Conservation (phyloP, 2,888 invertebrate species). For the Heteromyza rotundicornis region DNA sequence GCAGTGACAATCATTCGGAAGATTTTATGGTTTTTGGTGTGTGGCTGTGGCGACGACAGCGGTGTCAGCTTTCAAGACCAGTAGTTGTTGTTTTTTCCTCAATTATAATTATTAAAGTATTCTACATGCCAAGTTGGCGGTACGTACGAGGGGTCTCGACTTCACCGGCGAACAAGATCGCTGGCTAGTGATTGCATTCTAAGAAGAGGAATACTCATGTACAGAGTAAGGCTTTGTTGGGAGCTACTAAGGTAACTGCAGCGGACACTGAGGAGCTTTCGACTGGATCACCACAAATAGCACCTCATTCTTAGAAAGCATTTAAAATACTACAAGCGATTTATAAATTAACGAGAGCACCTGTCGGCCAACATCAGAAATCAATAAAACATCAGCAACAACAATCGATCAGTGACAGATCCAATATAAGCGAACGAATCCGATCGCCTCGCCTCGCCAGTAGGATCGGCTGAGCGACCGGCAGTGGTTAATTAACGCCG, state of each 20-base stretch:
- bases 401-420: conserved; percentile 37
- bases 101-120: conserved; percentile 40
- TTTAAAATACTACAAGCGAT: conserved; percentile 46
- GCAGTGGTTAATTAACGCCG: conserved; percentile 62
- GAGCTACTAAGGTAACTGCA: no score
- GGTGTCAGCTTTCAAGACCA: conserved; percentile 47
- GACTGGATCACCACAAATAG: conserved; percentile 5
- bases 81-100: conserved; percentile 36
- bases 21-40: conserved; percentile 14
- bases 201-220: no score
- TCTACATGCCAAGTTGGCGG: no score
- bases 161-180: background rate
- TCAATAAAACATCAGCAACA: conserved; percentile 50
- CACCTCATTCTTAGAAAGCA: conserved; percentile 50
- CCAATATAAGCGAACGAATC: background rate
- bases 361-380: conserved; percentile 53
- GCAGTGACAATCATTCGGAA: conserved; percentile 24
- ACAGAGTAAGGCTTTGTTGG: no score
- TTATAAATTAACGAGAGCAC: conserved; percentile 47
- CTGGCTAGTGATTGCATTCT: background rate
- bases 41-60: conserved; percentile 14
- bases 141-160: no score
- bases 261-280: no score
- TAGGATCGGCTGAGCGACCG: conserved; percentile 43
- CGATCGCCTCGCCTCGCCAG: conserved; percentile 1